Percentiles rank a stretch among this genome's conserved stretches.
Conservation (phyloP, 1,140 invertebrate genomes). For the Atopsyche davidsoni region DNA sequence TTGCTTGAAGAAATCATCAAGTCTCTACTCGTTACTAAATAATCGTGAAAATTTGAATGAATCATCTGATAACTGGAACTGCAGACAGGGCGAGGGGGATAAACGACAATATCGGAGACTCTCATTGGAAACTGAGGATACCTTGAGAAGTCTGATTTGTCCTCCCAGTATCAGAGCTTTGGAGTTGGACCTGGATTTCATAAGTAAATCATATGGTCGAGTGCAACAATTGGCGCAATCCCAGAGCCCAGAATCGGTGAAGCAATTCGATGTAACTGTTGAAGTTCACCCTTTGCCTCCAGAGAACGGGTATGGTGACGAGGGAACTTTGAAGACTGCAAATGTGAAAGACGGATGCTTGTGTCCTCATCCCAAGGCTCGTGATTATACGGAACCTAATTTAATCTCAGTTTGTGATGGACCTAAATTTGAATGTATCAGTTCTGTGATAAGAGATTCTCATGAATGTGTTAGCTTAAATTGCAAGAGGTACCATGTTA, state of each 20-base stretch:
- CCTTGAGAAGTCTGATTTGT: background rate
- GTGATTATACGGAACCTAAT: background rate
- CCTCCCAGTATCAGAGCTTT: background rate
- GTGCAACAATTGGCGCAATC: conserved; percentile 8
- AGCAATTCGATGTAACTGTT: conserved; percentile 14
- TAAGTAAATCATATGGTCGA: conserved; percentile 7
- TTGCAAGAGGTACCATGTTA: conserved; percentile 6
- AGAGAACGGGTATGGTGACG: background rate
- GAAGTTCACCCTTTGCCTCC: conserved; percentile 11
- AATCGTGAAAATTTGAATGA: background rate
- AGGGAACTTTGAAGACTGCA: no score
- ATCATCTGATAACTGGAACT: background rate
- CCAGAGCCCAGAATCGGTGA: conserved; percentile 3
- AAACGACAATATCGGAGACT: background rate
- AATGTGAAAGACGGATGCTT: no score
- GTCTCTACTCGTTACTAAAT: conserved; percentile 9
- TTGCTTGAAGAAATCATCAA: conserved; percentile 5
- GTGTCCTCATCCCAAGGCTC: background rate
- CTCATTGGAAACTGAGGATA: conserved; percentile 1
- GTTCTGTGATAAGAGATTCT: conserved; percentile 21
- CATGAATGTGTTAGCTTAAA: conserved; percentile 12
- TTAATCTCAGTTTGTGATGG: conserved; percentile 3
- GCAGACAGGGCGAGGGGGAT: background rate
- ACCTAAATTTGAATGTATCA: conserved; percentile 7
- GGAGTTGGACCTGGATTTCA: conserved; percentile 14